Percentiles rank a stretch among this genome's conserved stretches.
Evolutionary conservation across 2,113 vertebrate species (phyloP).

Genomic region (Columba janthina): DNA sequence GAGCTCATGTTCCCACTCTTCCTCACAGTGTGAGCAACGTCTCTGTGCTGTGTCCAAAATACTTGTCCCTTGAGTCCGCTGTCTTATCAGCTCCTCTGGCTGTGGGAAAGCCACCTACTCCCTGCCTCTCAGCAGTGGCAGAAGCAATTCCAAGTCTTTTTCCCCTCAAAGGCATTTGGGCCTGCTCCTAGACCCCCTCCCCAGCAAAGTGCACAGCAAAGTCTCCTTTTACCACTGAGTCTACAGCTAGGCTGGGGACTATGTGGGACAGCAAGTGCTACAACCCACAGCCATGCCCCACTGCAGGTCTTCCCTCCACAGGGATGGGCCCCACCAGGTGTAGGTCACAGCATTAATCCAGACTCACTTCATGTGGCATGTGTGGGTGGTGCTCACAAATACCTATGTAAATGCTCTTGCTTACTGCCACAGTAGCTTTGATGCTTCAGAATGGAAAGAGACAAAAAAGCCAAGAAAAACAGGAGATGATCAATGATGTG

Average conservation of each 20-base stretch:
- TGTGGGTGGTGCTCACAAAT: constrained; percentile 1
- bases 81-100: background rate
- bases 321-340: background rate
- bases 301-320: background rate
- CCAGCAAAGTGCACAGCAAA: background rate
- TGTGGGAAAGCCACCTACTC: background rate
- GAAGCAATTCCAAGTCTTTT: background rate
- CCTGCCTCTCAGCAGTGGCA: background rate
- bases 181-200: fast-evolving
- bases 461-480: constrained; percentile 2
- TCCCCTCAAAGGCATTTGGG: background rate
- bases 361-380: constrained; percentile 8
- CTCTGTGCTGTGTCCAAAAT: background rate
- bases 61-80: background rate
- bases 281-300: fast-evolving
- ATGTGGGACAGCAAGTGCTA: too few species aligned
- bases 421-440: constrained; percentile 74
- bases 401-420: constrained; percentile 16
- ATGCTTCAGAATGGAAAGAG: constrained; percentile 55
- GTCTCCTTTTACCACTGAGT: background rate
- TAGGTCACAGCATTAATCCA: background rate
- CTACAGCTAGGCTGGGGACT: too few species aligned
- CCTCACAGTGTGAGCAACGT: background rate
- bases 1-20: background rate
- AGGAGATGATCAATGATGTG: background rate